phyloP scores from a whole-genome alignment of 2,888 invertebrate species.

The Dione vanillae region DNA sequence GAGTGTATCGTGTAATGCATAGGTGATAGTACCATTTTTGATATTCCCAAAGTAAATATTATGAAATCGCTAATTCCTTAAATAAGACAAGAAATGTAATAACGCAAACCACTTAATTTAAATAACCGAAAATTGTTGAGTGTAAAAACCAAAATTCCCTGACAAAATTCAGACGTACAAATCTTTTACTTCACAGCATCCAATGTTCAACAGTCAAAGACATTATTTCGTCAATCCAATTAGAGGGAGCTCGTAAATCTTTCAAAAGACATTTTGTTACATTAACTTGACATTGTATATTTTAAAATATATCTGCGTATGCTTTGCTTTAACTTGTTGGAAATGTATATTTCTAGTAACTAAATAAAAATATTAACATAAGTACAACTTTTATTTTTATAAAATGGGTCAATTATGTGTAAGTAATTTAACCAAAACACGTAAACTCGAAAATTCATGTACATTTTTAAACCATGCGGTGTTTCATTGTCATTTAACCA shows the following conservation, averaged over 20 bases:
- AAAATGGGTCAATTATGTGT: neutral
- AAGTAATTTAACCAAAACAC: neutral
- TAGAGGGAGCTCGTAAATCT: conserved; percentile 44
- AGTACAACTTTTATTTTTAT: neutral
- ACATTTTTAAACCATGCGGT: neutral
- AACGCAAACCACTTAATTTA: neutral
- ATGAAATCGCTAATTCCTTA: neutral
- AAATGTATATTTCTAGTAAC: neutral
- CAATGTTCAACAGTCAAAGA: conserved; percentile 40
- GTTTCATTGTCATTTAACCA: conserved; percentile 15
- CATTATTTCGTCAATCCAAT: conserved; percentile 46
- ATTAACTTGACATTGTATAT: conserved; percentile 42
- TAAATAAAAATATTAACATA: neutral
- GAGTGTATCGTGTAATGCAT: conserved; percentile 3
- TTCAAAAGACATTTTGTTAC: conserved; percentile 38
- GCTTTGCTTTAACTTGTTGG: neutral
- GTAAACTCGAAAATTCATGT: neutral
- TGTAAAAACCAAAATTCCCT: neutral
- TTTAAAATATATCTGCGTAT: conserved; percentile 24
- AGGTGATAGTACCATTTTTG: neutral
- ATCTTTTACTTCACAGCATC: conserved; percentile 40
- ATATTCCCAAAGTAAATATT: conserved; percentile 5
- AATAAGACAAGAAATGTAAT: neutral
- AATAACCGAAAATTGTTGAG: neutral
- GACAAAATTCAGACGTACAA: conserved; percentile 15